Base-by-base conservation (phyloP, 2,888 invertebrate genomes). In the Colostygia pectinataria region DNA sequence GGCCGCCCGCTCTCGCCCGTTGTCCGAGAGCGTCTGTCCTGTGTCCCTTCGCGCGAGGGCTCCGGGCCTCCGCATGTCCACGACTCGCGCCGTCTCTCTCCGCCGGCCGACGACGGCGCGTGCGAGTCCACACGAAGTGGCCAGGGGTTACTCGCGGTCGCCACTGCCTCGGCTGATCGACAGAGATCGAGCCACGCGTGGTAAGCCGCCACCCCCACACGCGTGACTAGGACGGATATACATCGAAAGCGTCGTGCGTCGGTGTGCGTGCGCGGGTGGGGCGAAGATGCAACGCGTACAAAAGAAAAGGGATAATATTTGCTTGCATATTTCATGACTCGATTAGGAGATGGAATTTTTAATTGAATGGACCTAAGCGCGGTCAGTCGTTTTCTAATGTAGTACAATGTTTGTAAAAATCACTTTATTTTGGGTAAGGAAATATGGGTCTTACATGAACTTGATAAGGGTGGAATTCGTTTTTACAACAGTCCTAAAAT, bases 11-110 rank as follows among this genome's bases (percentile, higher is more conserved):
- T 88, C 90, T 84, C 88, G 90, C 85, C 90, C 87, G 90, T 72
- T 90, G 91, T 90, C 90, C 90, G 88, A 90, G 88, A 88, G 85
- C 90, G 90, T 90, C 90, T 91, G 90, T 87, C 90, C 89, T 82
- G 82, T 90, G 90, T 90, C 90, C 90, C 90, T 90, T 89, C 74
- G 78, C 84, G 83, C 88, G 85, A 88, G 87, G 87, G 86, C 88
- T 85, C 80, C 77, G 78, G 84, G 84, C 83, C 83, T 82, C 85
- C 78, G 71, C 77, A 73, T 86, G 89, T 86, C 87, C 86, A 77
- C 83, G 72, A 79, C 59, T 83, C 78, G 71, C 82, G 77, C 86
- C 77, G 71, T 88, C 89, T 85, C 88, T 55, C 86, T 88, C 88
- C 64, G 74, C 78, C 80, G 87, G 86, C 88, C 89, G 90, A 89